Base-by-base conservation (phyloP, 1,140 invertebrate genomes). In the Pogonomyrmex barbatus region DNA sequence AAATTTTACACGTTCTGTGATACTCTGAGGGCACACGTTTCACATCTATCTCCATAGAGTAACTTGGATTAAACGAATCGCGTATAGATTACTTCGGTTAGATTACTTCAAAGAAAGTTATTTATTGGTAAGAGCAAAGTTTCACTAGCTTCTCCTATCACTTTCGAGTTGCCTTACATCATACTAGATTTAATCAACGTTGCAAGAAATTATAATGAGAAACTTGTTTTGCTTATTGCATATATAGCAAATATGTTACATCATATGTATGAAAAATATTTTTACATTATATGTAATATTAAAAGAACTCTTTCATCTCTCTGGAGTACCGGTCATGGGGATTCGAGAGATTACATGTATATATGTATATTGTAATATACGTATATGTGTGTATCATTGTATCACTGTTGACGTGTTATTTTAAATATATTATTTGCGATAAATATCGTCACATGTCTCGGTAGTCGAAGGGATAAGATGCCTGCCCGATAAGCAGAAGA, bases 31-130 rank as follows among this genome's bases (percentile, higher is more conserved):
- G 24, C n/a, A 58, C n/a, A 45, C 56, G 14, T 12, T 54, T 81
- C 10, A 45, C 47, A 62, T 45, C 14, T 62, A n/a, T 42, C 6
- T 45, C 0, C 6, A 45, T 58, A 14, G 6, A 50, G 30, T 30
- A 71, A 71, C 36, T 81, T 70, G 39, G 24, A 70, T 81, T 81
- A 58, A 56, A 70, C 39, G 36, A 81, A 70, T 81, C 56, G 50
- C 24, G 24, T 71, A 24, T 12, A 9, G 24, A 45, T 81, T 81
- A 78, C 30, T n/a, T 33, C 24, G 6, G n/a, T 24, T 24, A 39
- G 17, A 6, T 70, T 68, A 70, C 24, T 33, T 56, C 39, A 17
- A 56, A 42, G 65, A 70, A 81, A 70, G 12, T 81, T 81, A 33
- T 36, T 30, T 77, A 36, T 63, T 8, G 30, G 42, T 78, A 30